Evolutionary conservation across 2,113 vertebrate species (phyloP).

Genomic region (Phycodurus eques): DNA sequence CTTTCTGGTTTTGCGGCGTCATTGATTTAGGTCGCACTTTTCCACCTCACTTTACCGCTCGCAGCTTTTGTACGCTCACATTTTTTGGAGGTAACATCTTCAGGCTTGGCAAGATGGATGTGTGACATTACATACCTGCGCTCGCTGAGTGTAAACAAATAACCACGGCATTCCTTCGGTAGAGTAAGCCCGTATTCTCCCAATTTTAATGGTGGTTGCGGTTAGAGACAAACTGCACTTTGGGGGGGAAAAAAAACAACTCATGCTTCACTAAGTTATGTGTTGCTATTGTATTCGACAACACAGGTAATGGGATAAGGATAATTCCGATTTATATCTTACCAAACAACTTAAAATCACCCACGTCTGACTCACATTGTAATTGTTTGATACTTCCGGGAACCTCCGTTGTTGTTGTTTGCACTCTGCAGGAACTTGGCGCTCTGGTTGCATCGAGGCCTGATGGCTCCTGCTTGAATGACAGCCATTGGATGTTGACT

Average conservation of each 20-base stretch:
- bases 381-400: not conserved
- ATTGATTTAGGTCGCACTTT: not conserved
- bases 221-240: not conserved
- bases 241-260: not conserved
- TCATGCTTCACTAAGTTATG: not conserved
- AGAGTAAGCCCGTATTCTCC: not conserved
- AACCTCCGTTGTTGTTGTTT: not conserved
- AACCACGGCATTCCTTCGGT: not conserved
- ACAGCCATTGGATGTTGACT: not conserved
- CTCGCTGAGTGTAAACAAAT: not conserved
- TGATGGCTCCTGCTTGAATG: not conserved
- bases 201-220: not conserved
- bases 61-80: not conserved
- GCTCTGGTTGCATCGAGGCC: not conserved
- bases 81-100: conserved; percentile 4
- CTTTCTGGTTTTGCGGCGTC: not conserved
- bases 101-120: not conserved
- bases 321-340: not conserved
- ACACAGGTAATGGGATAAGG: not conserved
- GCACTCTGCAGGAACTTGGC: not conserved
- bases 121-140: not conserved
- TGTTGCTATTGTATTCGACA: not conserved
- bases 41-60: not conserved
- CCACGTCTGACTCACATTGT: not conserved
- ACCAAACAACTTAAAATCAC: not conserved